A percentile compares a stretch with the other conserved stretches of the same genome.
These are phyloP conservation scores for Ifrita kowaldi DNA, from an alignment of 2,113 vertebrate species.

Conservation along the genomic window DNA sequence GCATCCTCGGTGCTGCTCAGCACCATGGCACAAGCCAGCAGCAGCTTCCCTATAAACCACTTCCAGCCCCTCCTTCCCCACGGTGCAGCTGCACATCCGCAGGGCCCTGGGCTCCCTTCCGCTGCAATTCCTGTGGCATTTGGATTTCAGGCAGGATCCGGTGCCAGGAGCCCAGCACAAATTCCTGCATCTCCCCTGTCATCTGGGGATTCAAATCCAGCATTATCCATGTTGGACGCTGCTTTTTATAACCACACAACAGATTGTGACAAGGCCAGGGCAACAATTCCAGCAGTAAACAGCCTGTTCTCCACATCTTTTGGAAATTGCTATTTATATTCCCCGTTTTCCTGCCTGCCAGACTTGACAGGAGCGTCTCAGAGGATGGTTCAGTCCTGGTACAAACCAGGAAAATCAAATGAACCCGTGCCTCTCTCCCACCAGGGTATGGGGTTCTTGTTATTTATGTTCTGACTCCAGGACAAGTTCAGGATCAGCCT, in stretches of 20 bases:
- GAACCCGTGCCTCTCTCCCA: neutral
- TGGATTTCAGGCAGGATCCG: fast-evolving
- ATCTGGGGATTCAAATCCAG: neutral
- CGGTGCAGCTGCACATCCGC: fast-evolving
- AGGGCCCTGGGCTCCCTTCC: fast-evolving
- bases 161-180: neutral
- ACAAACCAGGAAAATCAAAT: neutral
- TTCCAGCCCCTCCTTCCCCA: neutral
- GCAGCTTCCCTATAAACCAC: fast-evolving
- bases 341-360: neutral
- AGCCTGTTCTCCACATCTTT: neutral
- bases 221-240: fast-evolving
- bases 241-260: neutral
- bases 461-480: neutral
- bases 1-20: neutral
- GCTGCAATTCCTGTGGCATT: fast-evolving
- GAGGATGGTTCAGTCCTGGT: neutral
- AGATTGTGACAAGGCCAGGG: neutral
- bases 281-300: neutral
- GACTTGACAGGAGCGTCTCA: neutral
- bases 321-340: fast-evolving
- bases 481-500: neutral
- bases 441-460: fast-evolving
- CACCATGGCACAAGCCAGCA: fast-evolving
- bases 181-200: neutral